Evolutionary conservation across 2,113 vertebrate genomes (phyloP).

Genomic region (Hippocampus comes): DNA sequence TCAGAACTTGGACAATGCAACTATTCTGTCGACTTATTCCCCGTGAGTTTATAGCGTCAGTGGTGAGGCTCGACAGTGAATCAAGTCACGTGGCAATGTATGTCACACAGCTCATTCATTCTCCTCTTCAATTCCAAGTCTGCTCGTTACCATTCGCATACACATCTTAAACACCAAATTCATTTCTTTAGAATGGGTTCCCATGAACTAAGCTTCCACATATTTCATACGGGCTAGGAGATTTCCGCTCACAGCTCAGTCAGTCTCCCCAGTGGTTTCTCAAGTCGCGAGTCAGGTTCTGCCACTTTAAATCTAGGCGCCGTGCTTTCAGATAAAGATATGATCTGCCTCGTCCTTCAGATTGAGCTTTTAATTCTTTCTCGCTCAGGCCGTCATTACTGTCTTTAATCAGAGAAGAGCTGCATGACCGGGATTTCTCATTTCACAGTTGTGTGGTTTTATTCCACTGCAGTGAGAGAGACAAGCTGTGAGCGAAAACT

Average conservation of each 20-base stretch:
- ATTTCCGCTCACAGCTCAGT: not conserved
- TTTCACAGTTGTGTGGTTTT: constrained; percentile 71
- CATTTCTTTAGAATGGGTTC: not conserved
- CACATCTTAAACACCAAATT: not conserved
- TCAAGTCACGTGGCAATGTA: too few relatives aligned
- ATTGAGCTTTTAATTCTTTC: constrained; percentile 45
- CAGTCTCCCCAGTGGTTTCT: not conserved
- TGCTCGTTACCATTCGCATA: too few relatives aligned
- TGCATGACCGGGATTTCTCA: constrained; percentile 67
- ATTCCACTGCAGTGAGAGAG: constrained; percentile 44
- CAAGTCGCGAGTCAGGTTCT: not conserved
- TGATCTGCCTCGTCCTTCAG: constrained; percentile 39
- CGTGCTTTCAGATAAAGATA: constrained; percentile 27
- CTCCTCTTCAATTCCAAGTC: too few relatives aligned
- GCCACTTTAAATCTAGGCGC: constrained; percentile 12
- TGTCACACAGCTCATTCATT: too few relatives aligned
- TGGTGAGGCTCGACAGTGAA: not conserved
- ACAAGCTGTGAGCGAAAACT: constrained; percentile 41
- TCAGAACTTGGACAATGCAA: not conserved
- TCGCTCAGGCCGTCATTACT: constrained; percentile 50
- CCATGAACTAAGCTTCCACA: not conserved
- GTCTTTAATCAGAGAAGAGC: constrained; percentile 52
- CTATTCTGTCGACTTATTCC: not conserved
- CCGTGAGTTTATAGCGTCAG: not conserved
- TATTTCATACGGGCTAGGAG: not conserved